These are phyloP conservation scores for Pseudotriccus pelzelni DNA, from an alignment of 2,797 vertebrate genomes.

Conservation along the genomic window DNA sequence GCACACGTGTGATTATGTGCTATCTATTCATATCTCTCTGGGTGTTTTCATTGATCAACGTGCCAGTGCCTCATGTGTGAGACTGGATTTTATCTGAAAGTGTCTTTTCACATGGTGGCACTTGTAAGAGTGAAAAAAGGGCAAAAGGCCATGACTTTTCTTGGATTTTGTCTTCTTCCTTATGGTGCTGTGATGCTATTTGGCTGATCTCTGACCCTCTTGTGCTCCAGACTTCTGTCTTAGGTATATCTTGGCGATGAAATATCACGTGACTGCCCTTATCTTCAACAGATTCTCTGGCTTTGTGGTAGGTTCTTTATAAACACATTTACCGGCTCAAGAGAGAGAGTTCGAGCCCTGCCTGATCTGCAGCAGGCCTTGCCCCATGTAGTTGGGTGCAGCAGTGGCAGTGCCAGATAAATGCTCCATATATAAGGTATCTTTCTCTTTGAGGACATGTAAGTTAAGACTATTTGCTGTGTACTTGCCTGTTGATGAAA, in stretches of 20 bases:
- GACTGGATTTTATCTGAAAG: background rate
- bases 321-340: background rate
- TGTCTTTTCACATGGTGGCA: background rate
- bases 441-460: background rate
- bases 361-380: background rate
- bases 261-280: background rate
- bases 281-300: background rate
- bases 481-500: background rate
- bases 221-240: background rate
- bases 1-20: background rate
- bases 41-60: background rate
- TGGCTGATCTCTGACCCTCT: background rate
- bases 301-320: background rate
- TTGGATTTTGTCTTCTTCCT: background rate
- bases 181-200: background rate
- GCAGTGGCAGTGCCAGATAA: background rate
- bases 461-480: background rate
- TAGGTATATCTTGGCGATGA: background rate
- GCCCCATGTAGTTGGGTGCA: background rate
- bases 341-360: background rate
- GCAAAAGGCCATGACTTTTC: background rate
- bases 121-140: background rate
- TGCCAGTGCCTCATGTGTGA: background rate
- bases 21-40: background rate
- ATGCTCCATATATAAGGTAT: background rate